Conservation (phyloP, 2,888 invertebrate species). For the Orchesellides sinensis region DNA sequence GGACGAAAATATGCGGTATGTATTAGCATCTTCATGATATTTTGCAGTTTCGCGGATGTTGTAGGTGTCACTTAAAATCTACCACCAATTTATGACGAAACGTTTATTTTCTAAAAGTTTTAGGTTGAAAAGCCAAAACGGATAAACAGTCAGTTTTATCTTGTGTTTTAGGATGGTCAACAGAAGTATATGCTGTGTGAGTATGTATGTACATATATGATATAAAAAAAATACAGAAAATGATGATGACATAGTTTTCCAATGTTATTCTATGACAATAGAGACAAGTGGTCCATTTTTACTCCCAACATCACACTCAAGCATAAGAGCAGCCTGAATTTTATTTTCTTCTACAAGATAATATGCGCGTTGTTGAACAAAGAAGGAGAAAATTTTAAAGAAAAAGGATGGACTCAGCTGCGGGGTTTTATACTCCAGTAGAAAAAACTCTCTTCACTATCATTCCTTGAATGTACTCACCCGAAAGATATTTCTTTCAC, state of each 20-base stretch:
- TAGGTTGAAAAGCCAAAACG: neutral
- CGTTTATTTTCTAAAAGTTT: slow-evolving; percentile 35
- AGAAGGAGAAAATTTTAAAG: no score
- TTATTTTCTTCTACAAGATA: no score
- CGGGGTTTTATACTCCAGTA: neutral
- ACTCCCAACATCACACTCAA: neutral
- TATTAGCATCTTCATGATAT: no score
- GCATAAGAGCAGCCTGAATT: neutral
- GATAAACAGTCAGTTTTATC: slow-evolving; percentile 6
- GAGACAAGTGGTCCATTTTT: slow-evolving; percentile 57
- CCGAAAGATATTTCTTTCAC: slow-evolving; percentile 20
- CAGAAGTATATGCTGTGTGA: no score
- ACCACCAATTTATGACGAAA: neutral
- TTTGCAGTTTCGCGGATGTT: neutral
- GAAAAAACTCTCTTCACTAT: neutral
- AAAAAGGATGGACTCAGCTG: slow-evolving; percentile 4
- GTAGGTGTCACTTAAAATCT: neutral
- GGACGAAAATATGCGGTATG: no score
- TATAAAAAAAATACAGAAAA: neutral
- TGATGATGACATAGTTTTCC: slow-evolving; percentile 40
- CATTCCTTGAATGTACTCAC: slow-evolving; percentile 13
- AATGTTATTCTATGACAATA: slow-evolving; percentile 41
- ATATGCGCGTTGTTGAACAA: no score
- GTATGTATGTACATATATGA: no score
- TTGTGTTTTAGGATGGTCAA: no score